These are phyloP conservation scores for Zophobas morio DNA, from an alignment of 1,140 invertebrate genomes.

Conservation along the genomic window DNA sequence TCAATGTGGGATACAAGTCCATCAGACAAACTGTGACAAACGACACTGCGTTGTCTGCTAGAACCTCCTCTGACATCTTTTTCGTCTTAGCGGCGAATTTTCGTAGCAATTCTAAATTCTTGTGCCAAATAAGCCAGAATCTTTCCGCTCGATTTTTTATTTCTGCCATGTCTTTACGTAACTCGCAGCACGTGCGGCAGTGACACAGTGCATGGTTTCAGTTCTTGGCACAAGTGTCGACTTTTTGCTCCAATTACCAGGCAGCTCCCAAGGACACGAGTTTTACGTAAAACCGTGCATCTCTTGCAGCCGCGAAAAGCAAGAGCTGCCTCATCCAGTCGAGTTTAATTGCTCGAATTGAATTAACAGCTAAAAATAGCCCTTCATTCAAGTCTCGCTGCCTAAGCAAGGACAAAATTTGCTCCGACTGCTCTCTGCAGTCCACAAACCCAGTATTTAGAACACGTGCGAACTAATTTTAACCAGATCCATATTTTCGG, in stretches of 20 bases:
- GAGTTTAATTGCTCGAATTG: neutral
- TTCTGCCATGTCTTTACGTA: neutral
- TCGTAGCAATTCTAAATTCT: too few relatives aligned
- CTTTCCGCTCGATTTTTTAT: neutral
- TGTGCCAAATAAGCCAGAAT: too few relatives aligned
- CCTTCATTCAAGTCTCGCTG: neutral
- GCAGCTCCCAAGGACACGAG: neutral
- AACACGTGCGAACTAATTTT: slow-evolving; percentile 4
- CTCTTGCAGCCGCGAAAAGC: neutral
- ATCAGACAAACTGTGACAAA: too few relatives aligned
- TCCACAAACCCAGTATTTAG: neutral
- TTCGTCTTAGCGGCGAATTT: too few relatives aligned
- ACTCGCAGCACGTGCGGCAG: neutral
- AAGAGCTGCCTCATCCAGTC: too few relatives aligned
- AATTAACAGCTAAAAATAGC: slow-evolving; percentile 3
- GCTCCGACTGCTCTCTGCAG: neutral
- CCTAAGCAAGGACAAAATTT: neutral
- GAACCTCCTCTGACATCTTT: too few relatives aligned
- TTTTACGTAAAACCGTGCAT: neutral
- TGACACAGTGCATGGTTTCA: slow-evolving; percentile 3
- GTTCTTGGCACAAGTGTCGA: slow-evolving; percentile 21
- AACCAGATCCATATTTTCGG: slow-evolving; percentile 8
- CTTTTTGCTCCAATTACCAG: slow-evolving; percentile 5
- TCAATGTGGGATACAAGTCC: too few relatives aligned
- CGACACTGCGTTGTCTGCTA: too few relatives aligned